These are phyloP conservation scores for Microtus oregoni DNA, from an alignment of 2,113 vertebrate genomes.

Conservation along the genomic window DNA sequence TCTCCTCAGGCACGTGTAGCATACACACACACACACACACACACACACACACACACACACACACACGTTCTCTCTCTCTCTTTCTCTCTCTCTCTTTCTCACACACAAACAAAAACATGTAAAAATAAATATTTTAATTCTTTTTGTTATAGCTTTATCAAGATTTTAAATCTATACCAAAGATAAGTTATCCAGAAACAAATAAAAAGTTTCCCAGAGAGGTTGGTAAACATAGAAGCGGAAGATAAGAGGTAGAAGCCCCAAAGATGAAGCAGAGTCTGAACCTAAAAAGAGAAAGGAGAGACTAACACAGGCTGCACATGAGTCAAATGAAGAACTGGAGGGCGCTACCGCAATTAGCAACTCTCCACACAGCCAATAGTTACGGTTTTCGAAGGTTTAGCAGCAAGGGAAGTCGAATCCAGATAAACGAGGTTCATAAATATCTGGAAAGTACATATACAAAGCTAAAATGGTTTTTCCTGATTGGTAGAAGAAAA, in stretches of 20 bases:
- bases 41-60: no score
- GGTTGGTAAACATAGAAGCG: neutral
- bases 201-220: neutral
- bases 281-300: neutral
- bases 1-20: neutral
- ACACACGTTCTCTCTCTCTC: no score
- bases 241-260: no score
- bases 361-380: neutral
- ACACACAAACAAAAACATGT: no score
- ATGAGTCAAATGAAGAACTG: neutral
- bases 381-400: neutral
- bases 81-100: no score
- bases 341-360: neutral
- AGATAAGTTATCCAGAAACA: neutral
- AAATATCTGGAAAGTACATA: neutral
- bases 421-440: neutral
- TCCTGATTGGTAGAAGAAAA: neutral
- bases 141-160: neutral
- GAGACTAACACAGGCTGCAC: no score
- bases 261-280: neutral
- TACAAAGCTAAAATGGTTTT: neutral
- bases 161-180: neutral
- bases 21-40: no score
- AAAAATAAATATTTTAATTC: neutral
- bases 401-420: neutral